Evolutionary conservation across 2,888 invertebrate species (phyloP).

Genomic region (Nemurella pictetii): DNA sequence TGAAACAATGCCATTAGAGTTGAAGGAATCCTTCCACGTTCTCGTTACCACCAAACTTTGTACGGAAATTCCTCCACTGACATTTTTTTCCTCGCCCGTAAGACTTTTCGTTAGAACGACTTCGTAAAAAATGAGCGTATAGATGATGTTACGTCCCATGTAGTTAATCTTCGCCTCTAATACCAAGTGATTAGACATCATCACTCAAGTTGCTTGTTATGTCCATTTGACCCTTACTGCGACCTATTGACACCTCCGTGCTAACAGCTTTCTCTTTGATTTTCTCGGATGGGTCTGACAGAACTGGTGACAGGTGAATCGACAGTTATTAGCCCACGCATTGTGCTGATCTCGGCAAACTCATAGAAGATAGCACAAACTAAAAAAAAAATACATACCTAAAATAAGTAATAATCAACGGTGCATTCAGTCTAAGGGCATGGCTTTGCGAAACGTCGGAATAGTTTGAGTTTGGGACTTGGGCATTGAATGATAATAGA

Average conservation of each 20-base stretch:
- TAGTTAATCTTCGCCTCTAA: neutral
- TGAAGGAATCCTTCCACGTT: neutral
- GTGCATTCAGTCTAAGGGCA: no score
- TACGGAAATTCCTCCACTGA: neutral
- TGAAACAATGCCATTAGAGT: neutral
- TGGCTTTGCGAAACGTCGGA: no score
- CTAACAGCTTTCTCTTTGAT: slow-evolving; percentile 17
- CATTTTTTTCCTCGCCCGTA: neutral
- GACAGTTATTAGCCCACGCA: neutral
- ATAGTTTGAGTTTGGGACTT: no score
- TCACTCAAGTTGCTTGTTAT: slow-evolving; percentile 10
- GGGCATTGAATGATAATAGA: no score
- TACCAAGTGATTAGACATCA: slow-evolving; percentile 7
- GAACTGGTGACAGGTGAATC: slow-evolving; percentile 8
- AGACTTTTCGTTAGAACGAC: neutral
- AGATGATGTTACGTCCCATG: neutral
- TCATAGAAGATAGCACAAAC: no score
- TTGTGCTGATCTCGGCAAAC: neutral
- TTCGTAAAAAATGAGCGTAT: neutral
- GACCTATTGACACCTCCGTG: slow-evolving; percentile 7
- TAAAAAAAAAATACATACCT: no score
- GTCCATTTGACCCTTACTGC: neutral
- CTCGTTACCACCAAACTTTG: neutral
- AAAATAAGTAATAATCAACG: no score
- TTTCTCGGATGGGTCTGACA: neutral